Conservation (phyloP, 2,888 invertebrate species). For the Orthosia cruda region DNA sequence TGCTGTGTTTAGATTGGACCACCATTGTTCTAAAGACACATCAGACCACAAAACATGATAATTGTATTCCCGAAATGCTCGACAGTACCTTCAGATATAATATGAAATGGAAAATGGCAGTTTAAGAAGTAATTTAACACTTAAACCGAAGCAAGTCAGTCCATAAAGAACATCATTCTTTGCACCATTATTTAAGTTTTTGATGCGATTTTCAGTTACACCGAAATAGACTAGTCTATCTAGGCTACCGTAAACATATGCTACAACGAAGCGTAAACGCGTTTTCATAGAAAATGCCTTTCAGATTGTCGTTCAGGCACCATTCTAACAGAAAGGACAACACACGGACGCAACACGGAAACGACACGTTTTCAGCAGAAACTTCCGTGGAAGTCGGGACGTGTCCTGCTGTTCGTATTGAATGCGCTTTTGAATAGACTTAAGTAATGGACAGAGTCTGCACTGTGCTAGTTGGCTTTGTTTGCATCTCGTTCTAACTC, state of each 20-base stretch:
- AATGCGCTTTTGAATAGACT: conserved; percentile 20
- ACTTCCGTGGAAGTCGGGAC: background rate
- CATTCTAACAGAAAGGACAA: background rate
- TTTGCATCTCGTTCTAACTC: conserved; percentile 2
- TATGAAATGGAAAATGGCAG: too few relatives aligned
- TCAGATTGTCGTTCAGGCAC: background rate
- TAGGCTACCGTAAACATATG: too few relatives aligned
- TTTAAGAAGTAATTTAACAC: too few relatives aligned
- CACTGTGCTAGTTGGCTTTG: background rate
- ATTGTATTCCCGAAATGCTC: background rate
- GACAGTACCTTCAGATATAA: too few relatives aligned
- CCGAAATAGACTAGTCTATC: too few relatives aligned
- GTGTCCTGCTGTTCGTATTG: background rate
- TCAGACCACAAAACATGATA: background rate
- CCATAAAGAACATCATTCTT: too few relatives aligned
- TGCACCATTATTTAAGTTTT: too few relatives aligned
- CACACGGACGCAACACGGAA: background rate
- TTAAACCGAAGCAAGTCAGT: too few relatives aligned
- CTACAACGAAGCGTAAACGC: too few relatives aligned
- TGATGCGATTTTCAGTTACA: too few relatives aligned
- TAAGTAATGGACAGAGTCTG: background rate
- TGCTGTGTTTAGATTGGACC: background rate
- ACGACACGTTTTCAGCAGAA: background rate
- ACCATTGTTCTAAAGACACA: conserved; percentile 24
- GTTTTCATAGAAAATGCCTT: too few relatives aligned